These are phyloP conservation scores for Aegotheles bennettii DNA, from an alignment of 2,113 vertebrate genomes.

Conservation along the genomic window DNA sequence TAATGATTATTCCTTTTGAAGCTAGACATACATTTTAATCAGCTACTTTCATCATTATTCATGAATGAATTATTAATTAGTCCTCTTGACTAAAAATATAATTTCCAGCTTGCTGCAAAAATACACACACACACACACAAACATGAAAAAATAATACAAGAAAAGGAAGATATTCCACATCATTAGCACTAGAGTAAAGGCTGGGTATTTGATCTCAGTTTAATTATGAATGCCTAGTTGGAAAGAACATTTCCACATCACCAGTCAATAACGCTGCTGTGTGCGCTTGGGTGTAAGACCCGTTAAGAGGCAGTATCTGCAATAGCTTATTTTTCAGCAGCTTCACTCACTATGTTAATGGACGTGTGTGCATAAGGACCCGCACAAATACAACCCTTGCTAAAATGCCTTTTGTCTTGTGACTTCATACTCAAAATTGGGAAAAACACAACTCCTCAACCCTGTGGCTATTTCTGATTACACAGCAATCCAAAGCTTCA, in stretches of 20 bases:
- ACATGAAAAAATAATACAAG: slow-evolving; percentile 59
- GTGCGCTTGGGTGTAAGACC: neutral
- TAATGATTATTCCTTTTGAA: slow-evolving; percentile 79
- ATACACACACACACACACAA: slow-evolving; percentile 34
- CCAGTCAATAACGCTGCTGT: slow-evolving; percentile 12
- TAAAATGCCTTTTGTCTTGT: neutral
- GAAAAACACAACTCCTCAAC: neutral
- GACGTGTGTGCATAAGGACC: neutral
- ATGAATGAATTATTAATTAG: slow-evolving; percentile 89
- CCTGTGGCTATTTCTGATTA: neutral
- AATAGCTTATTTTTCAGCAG: slow-evolving; percentile 8
- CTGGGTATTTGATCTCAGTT: slow-evolving; percentile 67
- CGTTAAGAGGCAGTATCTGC: neutral
- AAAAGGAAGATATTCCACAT: slow-evolving; percentile 59
- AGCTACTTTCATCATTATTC: slow-evolving; percentile 86
- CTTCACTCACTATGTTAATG: neutral
- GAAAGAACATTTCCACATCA: slow-evolving; percentile 68
- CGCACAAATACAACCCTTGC: neutral
- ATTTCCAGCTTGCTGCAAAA: slow-evolving; percentile 72
- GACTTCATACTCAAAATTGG: neutral
- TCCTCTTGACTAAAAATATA: slow-evolving; percentile 70
- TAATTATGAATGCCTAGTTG: slow-evolving; percentile 71
- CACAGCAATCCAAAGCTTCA: neutral
- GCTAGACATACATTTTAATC: slow-evolving; percentile 87
- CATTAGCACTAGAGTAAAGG: slow-evolving; percentile 61